Evolutionary conservation across 2,797 vertebrate species (phyloP).

Genomic region (Pantherophis alleghaniensis): DNA sequence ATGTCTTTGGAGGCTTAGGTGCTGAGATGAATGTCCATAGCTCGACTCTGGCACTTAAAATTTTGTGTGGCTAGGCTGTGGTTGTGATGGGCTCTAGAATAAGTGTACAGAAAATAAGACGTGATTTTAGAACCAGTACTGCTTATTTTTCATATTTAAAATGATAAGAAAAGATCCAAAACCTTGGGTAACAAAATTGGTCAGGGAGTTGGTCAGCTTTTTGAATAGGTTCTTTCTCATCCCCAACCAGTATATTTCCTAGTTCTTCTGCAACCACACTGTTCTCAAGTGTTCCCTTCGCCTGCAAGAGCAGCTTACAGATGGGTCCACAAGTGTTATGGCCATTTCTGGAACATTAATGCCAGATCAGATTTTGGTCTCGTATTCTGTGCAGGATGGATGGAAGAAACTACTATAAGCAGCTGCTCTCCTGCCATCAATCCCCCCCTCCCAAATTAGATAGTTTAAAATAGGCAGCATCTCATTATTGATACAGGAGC

Average conservation of each 20-base stretch:
- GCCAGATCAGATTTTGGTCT: neutral
- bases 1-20: neutral
- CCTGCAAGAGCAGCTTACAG: neutral
- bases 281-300: neutral
- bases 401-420: neutral
- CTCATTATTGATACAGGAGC: neutral
- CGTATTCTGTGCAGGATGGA: neutral
- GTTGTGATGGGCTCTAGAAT: constrained; percentile 3
- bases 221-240: neutral
- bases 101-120: neutral
- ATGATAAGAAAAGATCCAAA: neutral
- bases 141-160: neutral
- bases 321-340: neutral
- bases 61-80: neutral
- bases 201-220: neutral
- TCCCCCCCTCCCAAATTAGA: neutral
- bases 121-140: neutral
- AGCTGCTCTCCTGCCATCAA: constrained; percentile 15
- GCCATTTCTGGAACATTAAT: neutral
- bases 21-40: neutral
- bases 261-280: neutral
- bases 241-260: neutral
- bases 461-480: neutral
- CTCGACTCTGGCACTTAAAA: neutral
- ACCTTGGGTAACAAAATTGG: constrained; percentile 20